Conservation (phyloP, 35 echinoderm and acorn worm species). For the Anneissia japonica region DNA sequence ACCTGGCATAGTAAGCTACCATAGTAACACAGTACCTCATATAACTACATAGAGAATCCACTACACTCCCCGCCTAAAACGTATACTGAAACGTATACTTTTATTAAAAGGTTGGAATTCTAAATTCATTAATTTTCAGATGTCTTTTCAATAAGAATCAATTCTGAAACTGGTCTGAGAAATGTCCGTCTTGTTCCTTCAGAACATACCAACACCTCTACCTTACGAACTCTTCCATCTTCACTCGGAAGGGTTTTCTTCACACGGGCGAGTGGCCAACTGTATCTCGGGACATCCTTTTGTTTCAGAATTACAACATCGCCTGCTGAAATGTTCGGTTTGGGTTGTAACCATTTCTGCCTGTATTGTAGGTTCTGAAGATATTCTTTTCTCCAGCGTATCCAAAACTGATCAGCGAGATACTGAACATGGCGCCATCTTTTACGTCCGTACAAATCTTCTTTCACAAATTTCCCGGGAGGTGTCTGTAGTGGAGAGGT, state of each 20-base stretch:
- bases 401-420: constrained; percentile 37
- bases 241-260: not conserved
- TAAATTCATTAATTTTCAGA: not conserved
- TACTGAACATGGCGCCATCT: constrained; percentile 40
- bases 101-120: not conserved
- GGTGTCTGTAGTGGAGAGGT: not conserved
- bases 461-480: not conserved
- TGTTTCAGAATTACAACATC: constrained; percentile 50
- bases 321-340: not conserved
- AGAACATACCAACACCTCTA: not conserved
- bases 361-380: constrained; percentile 22
- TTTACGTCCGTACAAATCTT: constrained; percentile 26
- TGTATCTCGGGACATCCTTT: not conserved
- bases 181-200: not conserved
- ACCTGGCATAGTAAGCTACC: too few species aligned
- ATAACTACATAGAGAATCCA: not conserved
- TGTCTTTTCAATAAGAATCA: constrained; percentile 6
- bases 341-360: constrained; percentile 20
- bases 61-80: constrained; percentile 23
- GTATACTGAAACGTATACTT: not conserved
- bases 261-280: not conserved
- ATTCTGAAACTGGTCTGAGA: constrained; percentile 23
- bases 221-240: not conserved
- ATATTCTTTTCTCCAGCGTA: constrained; percentile 39
- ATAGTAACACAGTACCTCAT: too few species aligned